Conservation (phyloP, 1,140 invertebrate species). For the Meloidogyne hapla region DNA sequence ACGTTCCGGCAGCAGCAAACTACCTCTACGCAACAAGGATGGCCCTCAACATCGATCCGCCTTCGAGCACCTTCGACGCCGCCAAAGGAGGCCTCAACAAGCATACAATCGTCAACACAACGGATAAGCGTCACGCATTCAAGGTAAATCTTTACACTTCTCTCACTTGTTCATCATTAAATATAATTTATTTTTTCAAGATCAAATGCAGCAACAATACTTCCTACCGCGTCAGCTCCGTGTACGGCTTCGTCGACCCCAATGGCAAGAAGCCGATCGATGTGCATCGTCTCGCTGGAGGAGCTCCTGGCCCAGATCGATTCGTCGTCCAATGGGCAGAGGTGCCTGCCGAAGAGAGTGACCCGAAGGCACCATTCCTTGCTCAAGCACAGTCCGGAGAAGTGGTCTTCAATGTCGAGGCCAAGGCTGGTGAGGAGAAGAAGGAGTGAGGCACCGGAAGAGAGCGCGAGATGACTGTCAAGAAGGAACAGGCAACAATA, state of each 20-base stretch:
- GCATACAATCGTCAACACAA: conserved; percentile 39
- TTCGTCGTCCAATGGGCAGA: conserved; percentile 53
- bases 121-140: conserved; percentile 43
- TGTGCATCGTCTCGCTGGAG: conserved; percentile 39
- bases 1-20: too few relatives aligned
- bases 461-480: background rate
- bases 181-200: background rate
- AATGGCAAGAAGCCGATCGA: conserved; percentile 40
- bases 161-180: background rate
- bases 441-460: conserved; percentile 14
- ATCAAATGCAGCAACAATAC: conserved; percentile 49
- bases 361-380: conserved; percentile 49
- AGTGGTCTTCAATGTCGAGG: conserved; percentile 42
- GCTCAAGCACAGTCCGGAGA: conserved; percentile 51
- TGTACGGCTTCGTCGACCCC: conserved; percentile 45
- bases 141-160: conserved; percentile 26
- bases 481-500: background rate
- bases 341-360: conserved; percentile 49
- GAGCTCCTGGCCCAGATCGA: conserved; percentile 49
- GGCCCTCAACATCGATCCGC: conserved; percentile 40
- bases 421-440: conserved; percentile 24
- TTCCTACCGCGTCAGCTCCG: conserved; percentile 47
- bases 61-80: conserved; percentile 31
- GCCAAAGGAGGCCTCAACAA: conserved; percentile 33
- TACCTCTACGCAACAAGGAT: background rate